A percentile compares a stretch with the other conserved stretches of the same genome.
These are phyloP conservation scores for Anodontia alba DNA, from an alignment of 2,888 invertebrate genomes.

Conservation along the genomic window DNA sequence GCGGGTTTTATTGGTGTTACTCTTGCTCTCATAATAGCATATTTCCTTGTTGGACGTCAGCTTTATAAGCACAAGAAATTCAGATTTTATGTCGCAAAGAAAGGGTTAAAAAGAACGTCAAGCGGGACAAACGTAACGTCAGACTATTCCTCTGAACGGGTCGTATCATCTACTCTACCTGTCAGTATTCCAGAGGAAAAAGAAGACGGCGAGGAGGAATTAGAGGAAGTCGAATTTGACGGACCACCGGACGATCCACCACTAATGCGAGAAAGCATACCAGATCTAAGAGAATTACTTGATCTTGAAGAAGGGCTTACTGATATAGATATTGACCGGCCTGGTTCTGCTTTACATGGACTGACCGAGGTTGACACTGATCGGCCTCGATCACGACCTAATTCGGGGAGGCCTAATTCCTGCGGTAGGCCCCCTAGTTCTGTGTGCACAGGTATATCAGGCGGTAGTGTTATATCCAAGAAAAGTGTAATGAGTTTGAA, in stretches of 20 bases:
- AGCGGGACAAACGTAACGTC: conserved; percentile 52
- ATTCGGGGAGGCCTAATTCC: conserved; percentile 22
- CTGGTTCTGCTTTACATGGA: conserved; percentile 30
- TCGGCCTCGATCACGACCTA: conserved; percentile 18
- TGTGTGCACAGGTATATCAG: conserved; percentile 39
- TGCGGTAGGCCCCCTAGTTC: conserved; percentile 49
- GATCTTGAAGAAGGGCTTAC: conserved; percentile 22
- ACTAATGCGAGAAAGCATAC: conserved; percentile 53
- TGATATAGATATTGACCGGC: conserved; percentile 44
- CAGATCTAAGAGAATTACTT: conserved; percentile 50
- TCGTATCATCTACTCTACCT: conserved; percentile 35
- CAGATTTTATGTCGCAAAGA: conserved; percentile 55
- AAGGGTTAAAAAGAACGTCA: conserved; percentile 44
- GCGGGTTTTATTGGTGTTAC: conserved; percentile 67
- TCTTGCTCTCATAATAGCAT: conserved; percentile 61
- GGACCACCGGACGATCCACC: conserved; percentile 50
- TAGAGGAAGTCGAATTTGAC: conserved; percentile 57
- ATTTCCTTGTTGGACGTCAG: conserved; percentile 66
- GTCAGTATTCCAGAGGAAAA: conserved; percentile 56
- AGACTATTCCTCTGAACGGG: conserved; percentile 38
- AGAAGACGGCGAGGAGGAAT: conserved; percentile 36
- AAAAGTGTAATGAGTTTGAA: conserved; percentile 56
- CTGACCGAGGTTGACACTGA: conserved; percentile 21
- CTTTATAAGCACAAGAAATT: conserved; percentile 64
- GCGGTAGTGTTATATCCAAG: conserved; percentile 31